These are phyloP conservation scores for Hesperophylax magnus DNA, from an alignment of 1,140 invertebrate genomes.

Conservation along the genomic window DNA sequence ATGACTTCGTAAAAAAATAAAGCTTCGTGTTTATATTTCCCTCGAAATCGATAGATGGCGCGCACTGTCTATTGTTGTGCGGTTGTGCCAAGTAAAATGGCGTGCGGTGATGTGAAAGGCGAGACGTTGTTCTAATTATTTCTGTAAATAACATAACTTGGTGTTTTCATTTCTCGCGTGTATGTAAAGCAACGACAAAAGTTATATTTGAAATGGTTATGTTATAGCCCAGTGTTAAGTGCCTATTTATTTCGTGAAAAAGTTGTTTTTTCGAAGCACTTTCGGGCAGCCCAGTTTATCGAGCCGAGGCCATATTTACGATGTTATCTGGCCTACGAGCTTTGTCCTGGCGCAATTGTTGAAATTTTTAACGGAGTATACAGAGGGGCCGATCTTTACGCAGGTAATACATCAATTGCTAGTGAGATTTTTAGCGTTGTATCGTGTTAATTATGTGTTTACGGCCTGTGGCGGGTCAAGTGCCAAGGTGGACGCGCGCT, in stretches of 20 bases:
- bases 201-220: slow-evolving; percentile 25
- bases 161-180: slow-evolving; percentile 38
- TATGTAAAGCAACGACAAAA: slow-evolving; percentile 30
- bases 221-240: slow-evolving; percentile 44
- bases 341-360: slow-evolving; percentile 59
- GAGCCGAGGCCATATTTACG: slow-evolving; percentile 71
- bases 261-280: slow-evolving; percentile 41
- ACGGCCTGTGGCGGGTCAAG: slow-evolving; percentile 41
- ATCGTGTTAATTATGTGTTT: slow-evolving; percentile 40
- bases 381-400: slow-evolving; percentile 6
- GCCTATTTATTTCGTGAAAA: slow-evolving; percentile 34
- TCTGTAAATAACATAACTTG: slow-evolving; percentile 70
- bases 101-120: slow-evolving; percentile 70
- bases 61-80: slow-evolving; percentile 65
- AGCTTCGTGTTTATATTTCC: slow-evolving; percentile 37
- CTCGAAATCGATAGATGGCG: slow-evolving; percentile 64
- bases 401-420: slow-evolving; percentile 30
- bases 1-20: slow-evolving; percentile 48
- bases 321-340: slow-evolving; percentile 72
- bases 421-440: slow-evolving; percentile 7
- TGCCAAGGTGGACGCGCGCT: slow-evolving; percentile 48
- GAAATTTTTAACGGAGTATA: slow-evolving; percentile 19
- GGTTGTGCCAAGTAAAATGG: slow-evolving; percentile 71
- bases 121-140: slow-evolving; percentile 71
- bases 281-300: slow-evolving; percentile 58